A percentile compares a stretch with the other conserved stretches of the same genome.
These are phyloP conservation scores for Galeruca laticollis DNA, from an alignment of 2,888 invertebrate species.

Conservation along the genomic window DNA sequence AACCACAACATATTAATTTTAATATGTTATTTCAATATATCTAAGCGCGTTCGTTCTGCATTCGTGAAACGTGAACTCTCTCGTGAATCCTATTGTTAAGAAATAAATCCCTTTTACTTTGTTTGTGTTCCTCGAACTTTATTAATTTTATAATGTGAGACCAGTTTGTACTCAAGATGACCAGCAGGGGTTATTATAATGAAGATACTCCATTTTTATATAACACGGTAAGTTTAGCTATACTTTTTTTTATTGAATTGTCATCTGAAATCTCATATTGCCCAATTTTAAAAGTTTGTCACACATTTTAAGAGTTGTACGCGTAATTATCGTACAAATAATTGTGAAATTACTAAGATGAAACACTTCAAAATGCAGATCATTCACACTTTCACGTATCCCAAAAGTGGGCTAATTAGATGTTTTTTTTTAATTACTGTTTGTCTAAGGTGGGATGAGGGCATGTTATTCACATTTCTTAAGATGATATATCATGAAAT, in stretches of 20 bases:
- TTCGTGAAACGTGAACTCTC: not conserved
- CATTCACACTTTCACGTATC: not conserved
- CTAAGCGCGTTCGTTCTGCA: not conserved
- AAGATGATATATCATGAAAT: too few relatives aligned
- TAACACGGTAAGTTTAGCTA: conserved; percentile 55
- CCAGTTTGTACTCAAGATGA: conserved; percentile 38
- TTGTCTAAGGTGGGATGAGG: too few relatives aligned
- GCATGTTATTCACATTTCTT: too few relatives aligned
- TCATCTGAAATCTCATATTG: not conserved
- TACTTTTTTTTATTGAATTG: not conserved
- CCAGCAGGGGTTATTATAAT: conserved; percentile 60
- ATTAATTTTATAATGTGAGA: conserved; percentile 22
- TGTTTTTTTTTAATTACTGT: not conserved
- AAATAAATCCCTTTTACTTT: not conserved
- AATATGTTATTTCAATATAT: not conserved
- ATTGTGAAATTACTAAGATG: not conserved
- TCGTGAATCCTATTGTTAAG: not conserved
- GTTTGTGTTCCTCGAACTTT: conserved; percentile 3
- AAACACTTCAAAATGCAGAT: too few relatives aligned
- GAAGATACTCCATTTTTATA: conserved; percentile 61
- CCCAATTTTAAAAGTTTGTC: not conserved
- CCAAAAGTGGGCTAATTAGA: conserved; percentile 5
- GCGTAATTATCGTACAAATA: not conserved
- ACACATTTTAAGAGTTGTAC: too few relatives aligned
- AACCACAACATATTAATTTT: not conserved